Conservation (phyloP, 1,140 invertebrate genomes). For the Drosophila lacteicornis region DNA sequence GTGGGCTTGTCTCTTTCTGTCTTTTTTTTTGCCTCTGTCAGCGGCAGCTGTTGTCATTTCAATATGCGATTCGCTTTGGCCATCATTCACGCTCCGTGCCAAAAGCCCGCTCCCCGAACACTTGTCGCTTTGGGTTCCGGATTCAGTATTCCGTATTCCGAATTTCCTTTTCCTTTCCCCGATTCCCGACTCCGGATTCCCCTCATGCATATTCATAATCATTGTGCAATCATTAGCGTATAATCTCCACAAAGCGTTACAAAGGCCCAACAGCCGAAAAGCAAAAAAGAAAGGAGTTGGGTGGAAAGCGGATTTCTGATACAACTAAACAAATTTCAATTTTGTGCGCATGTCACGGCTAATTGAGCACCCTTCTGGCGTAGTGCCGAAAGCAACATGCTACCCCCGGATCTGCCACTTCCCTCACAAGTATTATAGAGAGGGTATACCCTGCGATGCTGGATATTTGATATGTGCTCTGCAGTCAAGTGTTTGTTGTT, state of each 20-base stretch:
- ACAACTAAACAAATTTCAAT: constrained; percentile 77
- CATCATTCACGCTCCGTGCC: constrained; percentile 77
- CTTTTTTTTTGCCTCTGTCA: constrained; percentile 59
- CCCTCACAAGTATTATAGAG: constrained; percentile 2
- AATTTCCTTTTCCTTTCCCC: neutral
- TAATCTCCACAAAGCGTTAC: constrained; percentile 79
- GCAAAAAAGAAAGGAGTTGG: constrained; percentile 35
- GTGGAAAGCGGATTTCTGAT: constrained; percentile 27
- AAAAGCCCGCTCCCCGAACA: constrained; percentile 63
- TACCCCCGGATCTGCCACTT: constrained; percentile 28
- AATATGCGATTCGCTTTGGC: constrained; percentile 76
- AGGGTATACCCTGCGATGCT: constrained; percentile 13
- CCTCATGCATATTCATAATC: constrained; percentile 84
- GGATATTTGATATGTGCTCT: constrained; percentile 74
- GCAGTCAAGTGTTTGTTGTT: constrained; percentile 84
- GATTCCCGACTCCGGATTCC: neutral
- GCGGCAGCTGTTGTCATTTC: constrained; percentile 75
- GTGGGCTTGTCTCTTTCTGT: constrained; percentile 23
- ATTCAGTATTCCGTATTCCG: neutral
- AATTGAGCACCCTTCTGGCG: constrained; percentile 84
- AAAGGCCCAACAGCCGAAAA: constrained; percentile 48
- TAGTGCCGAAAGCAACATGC: constrained; percentile 72
- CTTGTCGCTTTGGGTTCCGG: constrained; percentile 54
- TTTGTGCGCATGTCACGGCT: constrained; percentile 84
- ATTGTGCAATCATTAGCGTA: constrained; percentile 84